phyloP scores from a whole-genome alignment of 2,888 invertebrate species.

The Cheilosia pagana region DNA sequence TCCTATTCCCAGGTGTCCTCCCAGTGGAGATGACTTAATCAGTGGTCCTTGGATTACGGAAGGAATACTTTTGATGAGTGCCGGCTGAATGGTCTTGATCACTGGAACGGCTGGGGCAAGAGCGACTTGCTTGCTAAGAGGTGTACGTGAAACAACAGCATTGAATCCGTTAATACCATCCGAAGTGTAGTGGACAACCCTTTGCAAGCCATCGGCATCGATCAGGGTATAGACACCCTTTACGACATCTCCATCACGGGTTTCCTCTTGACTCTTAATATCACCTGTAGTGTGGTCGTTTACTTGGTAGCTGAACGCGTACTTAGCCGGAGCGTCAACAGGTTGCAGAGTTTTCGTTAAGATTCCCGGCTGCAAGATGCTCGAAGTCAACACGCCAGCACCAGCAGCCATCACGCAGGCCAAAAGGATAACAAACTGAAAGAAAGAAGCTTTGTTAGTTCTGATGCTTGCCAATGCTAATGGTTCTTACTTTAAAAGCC shows the following conservation, averaged over 20 bases:
- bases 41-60: slow-evolving; percentile 36
- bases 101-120: slow-evolving; percentile 51
- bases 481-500: slow-evolving; percentile 58
- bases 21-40: slow-evolving; percentile 21
- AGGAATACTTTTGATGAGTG: slow-evolving; percentile 46
- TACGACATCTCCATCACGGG: slow-evolving; percentile 76
- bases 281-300: slow-evolving; percentile 77
- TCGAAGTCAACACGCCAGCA: slow-evolving; percentile 32
- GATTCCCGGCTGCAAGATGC: slow-evolving; percentile 50
- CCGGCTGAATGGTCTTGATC: slow-evolving; percentile 59
- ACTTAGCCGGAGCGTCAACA: slow-evolving; percentile 62
- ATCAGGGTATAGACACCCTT: slow-evolving; percentile 76
- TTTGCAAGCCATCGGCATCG: slow-evolving; percentile 76
- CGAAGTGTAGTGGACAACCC: slow-evolving; percentile 76
- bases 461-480: background rate
- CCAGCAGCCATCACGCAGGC: slow-evolving; percentile 50
- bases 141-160: slow-evolving; percentile 74
- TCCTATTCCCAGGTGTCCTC: slow-evolving; percentile 14
- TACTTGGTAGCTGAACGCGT: slow-evolving; percentile 76
- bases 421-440: slow-evolving; percentile 50
- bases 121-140: slow-evolving; percentile 64
- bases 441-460: background rate
- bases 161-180: slow-evolving; percentile 77
- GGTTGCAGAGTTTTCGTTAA: slow-evolving; percentile 47
- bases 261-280: slow-evolving; percentile 77